Base-by-base conservation (phyloP, 1,140 invertebrate genomes). In the Papilio dardanus region DNA sequence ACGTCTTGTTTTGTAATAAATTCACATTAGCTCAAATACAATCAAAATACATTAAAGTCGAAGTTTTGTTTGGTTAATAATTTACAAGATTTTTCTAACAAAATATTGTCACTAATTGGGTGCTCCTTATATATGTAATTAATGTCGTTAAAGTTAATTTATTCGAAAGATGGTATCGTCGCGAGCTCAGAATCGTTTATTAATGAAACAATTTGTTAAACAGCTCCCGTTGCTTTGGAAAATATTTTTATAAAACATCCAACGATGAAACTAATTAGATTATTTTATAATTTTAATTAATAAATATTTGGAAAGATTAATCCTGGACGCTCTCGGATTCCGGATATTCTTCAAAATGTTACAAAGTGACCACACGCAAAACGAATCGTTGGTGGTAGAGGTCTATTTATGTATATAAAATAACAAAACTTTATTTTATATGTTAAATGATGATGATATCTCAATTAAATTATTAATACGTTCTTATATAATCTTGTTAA, bases 191-290 rank as follows among this genome's bases (percentile, higher is more conserved):
- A 84, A 89, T 90, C 85, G 83, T 88, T 89, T 81, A 79, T 80
- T 81, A 79, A 86, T 83, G 79, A 86, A 88, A 89, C 83, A 88
- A 91, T 88, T 89, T 89, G 87, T 89, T 79, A 33, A 79, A 75
- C 79, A 80, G 85, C 85, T 87, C 77, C 85, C 79, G 81, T n/a
- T 79, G 80, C 67, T 85, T 76, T 58, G 78, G 79, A 78, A 81
- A 86, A 86, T 85, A 86, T 88, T 86, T 81, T 79, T 78, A n/a
- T n/a, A 76, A 85, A 82, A 81, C 82, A 88, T 88, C 83, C 77
- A 71, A 80, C 79, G 74, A 77, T 74, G 80, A 80, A 83, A 81
- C 81, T 78, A 76, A 83, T 80, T 78, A 83, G 79, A 76, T 82
- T 81, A 71, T 66, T 79, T 76, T 62, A 62, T 69, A 79, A 83